Conservation (phyloP, 2,888 invertebrate genomes). For the Patella caerulea region DNA sequence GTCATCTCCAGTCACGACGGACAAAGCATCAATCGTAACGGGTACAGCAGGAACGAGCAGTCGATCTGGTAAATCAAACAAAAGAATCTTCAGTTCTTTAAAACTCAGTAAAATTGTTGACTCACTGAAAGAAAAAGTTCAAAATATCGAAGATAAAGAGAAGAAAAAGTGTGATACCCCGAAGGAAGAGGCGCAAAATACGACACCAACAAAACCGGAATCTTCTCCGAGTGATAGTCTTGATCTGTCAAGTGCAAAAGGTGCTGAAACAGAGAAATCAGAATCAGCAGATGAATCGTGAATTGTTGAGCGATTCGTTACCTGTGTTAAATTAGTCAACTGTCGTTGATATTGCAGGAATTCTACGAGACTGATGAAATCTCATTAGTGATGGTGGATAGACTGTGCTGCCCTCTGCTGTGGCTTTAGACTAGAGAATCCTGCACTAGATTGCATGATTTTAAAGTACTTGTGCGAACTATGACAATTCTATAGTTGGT, state of each 20-base stretch:
- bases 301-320: too few species aligned
- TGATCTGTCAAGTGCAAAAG: constrained; percentile 19
- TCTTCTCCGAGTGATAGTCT: not conserved
- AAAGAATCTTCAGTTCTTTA: constrained; percentile 60
- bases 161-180: constrained; percentile 28
- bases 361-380: too few species aligned
- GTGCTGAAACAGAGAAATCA: not conserved
- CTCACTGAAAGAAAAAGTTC: constrained; percentile 59
- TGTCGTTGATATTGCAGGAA: too few species aligned
- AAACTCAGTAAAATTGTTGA: constrained; percentile 61
- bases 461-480: too few species aligned
- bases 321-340: too few species aligned
- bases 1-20: constrained; percentile 3
- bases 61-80: constrained; percentile 36
- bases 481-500: too few species aligned
- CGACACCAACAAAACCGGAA: not conserved
- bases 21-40: not conserved
- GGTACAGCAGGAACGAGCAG: constrained; percentile 12
- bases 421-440: too few species aligned
- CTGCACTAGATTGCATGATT: too few species aligned
- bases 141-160: constrained; percentile 57
- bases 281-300: too few species aligned
- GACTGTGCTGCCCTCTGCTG: too few species aligned
- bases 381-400: too few species aligned
- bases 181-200: constrained; percentile 12